These are phyloP conservation scores for Phacellophora camtschatica DNA, from an alignment of 30 jellyfish, hydroid and myxozoan genomes.

Conservation along the genomic window DNA sequence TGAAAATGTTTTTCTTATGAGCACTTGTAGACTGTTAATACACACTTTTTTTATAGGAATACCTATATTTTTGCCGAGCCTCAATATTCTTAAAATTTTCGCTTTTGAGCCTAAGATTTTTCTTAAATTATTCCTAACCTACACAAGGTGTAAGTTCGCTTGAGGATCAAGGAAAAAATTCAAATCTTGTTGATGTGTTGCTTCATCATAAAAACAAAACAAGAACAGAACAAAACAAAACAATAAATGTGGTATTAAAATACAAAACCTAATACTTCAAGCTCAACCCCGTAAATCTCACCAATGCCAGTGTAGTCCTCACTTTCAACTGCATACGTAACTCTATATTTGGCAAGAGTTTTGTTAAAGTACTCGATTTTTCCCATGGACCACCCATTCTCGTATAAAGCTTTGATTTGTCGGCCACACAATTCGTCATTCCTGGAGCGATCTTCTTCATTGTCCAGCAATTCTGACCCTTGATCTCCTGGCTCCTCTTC, in stretches of 20 bases:
- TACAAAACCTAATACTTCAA: not conserved
- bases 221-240: no score
- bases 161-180: no score
- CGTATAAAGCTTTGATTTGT: slow-evolving; percentile 6
- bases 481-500: slow-evolving; percentile 18
- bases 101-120: no score
- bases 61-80: no score
- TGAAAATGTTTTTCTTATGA: no score
- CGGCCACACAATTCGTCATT: slow-evolving; percentile 45
- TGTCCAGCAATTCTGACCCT: slow-evolving; percentile 35
- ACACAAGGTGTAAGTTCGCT: no score
- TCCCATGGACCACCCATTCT: slow-evolving; percentile 38
- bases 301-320: slow-evolving; percentile 7
- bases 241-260: no score
- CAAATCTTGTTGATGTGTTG: no score
- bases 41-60: no score
- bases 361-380: slow-evolving; percentile 20
- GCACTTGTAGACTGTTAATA: no score
- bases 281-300: slow-evolving; percentile 6
- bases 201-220: no score
- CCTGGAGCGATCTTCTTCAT: slow-evolving; percentile 8
- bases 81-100: no score
- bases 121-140: not conserved
- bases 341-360: slow-evolving; percentile 5
- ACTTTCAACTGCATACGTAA: slow-evolving; percentile 7